Percentiles rank a stretch among this genome's conserved stretches.
These are phyloP conservation scores for Drosophila phalerata DNA, from an alignment of 2,888 invertebrate genomes.

Conservation along the genomic window DNA sequence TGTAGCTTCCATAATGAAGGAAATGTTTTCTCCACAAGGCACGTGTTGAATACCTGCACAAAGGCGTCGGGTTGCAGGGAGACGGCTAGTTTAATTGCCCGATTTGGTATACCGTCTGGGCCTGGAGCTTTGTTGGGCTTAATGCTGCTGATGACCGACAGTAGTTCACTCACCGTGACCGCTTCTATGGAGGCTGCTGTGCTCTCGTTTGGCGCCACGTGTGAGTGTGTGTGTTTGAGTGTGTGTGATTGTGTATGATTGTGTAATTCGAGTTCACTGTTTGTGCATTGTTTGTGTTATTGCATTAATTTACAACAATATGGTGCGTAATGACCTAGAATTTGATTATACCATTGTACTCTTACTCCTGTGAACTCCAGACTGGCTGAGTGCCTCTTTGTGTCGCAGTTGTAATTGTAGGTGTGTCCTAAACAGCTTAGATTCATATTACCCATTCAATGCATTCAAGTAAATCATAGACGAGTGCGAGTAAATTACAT, in stretches of 20 bases:
- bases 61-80: too few relatives aligned
- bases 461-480: conserved; percentile 19
- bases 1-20: too few relatives aligned
- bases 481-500: background rate
- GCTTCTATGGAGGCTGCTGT: too few relatives aligned
- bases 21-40: too few relatives aligned
- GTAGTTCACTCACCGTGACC: too few relatives aligned
- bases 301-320: conserved; percentile 81
- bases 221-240: conserved; percentile 27
- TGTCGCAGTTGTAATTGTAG: conserved; percentile 51
- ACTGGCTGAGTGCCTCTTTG: conserved; percentile 63
- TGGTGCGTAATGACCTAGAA: conserved; percentile 77
- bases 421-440: conserved; percentile 60
- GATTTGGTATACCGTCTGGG: too few relatives aligned
- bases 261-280: conserved; percentile 74
- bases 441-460: conserved; percentile 51
- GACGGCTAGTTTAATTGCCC: too few relatives aligned
- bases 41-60: too few relatives aligned
- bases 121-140: too few relatives aligned
- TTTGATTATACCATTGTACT: conserved; percentile 73
- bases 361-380: conserved; percentile 18
- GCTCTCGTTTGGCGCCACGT: too few relatives aligned
- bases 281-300: conserved; percentile 75
- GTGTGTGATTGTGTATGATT: conserved; percentile 53
- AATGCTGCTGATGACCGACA: too few relatives aligned